Conservation (phyloP, 1,140 invertebrate species). For the Pinna nobilis region DNA sequence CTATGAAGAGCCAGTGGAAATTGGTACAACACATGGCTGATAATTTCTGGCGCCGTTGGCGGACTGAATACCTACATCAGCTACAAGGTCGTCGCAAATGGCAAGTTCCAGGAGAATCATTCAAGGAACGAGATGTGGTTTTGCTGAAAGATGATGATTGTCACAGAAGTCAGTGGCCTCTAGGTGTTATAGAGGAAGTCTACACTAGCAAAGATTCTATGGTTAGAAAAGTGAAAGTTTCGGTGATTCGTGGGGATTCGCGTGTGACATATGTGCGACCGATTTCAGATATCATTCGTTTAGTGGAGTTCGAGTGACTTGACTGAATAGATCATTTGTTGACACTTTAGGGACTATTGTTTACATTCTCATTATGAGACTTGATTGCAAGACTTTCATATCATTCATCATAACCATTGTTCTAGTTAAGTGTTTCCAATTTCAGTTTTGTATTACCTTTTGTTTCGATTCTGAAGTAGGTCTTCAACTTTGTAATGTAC, state of each 20-base stretch:
- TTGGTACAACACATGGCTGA: constrained; percentile 23
- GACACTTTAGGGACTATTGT: too few species aligned
- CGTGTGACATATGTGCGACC: constrained; percentile 14
- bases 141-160: constrained; percentile 22
- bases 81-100: constrained; percentile 29
- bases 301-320: background rate
- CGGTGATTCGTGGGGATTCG: background rate
- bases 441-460: too few species aligned
- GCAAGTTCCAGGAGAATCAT: background rate
- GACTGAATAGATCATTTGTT: too few species aligned
- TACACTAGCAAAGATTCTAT: constrained; percentile 10
- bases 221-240: constrained; percentile 25
- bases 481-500: too few species aligned
- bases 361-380: too few species aligned
- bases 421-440: too few species aligned
- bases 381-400: too few species aligned
- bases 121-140: constrained; percentile 18
- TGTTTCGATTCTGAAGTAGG: too few species aligned
- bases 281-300: constrained; percentile 18
- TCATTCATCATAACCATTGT: too few species aligned
- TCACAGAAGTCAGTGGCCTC: constrained; percentile 18
- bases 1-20: constrained; percentile 29
- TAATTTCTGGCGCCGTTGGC: constrained; percentile 29
- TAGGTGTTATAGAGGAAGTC: constrained; percentile 12
- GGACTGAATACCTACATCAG: constrained; percentile 18